A percentile compares a stretch with the other conserved stretches of the same genome.
phyloP scores from a whole-genome alignment of 2,113 vertebrate species.

The Eulemur rufifrons region DNA sequence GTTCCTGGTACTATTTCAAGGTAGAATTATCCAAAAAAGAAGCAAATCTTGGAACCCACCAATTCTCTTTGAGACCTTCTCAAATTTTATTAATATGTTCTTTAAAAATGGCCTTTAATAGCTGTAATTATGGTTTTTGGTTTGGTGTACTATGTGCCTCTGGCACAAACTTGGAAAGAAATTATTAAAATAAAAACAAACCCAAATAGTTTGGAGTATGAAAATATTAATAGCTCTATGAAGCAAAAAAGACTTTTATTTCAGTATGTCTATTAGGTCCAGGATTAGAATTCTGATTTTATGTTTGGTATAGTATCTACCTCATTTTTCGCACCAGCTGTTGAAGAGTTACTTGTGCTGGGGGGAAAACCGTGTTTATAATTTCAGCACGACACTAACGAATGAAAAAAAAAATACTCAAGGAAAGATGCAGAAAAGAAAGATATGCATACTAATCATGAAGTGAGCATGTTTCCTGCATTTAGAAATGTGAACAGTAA shows the following conservation, averaged over 20 bases:
- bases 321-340: neutral
- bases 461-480: neutral
- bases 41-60: neutral
- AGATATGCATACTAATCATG: neutral
- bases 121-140: neutral
- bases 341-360: neutral
- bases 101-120: neutral
- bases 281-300: neutral
- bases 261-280: neutral
- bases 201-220: neutral
- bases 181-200: slow-evolving; percentile 6
- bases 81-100: neutral
- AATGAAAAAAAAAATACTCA: neutral
- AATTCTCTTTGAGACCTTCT: neutral
- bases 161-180: neutral
- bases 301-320: neutral
- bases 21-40: slow-evolving; percentile 21
- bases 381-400: neutral
- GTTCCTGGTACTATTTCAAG: neutral
- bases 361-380: neutral
- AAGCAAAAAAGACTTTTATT: neutral
- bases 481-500: neutral
- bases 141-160: neutral
- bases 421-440: neutral
- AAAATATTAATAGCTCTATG: neutral